Evolutionary conservation across 2,888 invertebrate genomes (phyloP), one percentile per base, ranked within the genome.

Genomic region (Drosophila borborema): DNA sequence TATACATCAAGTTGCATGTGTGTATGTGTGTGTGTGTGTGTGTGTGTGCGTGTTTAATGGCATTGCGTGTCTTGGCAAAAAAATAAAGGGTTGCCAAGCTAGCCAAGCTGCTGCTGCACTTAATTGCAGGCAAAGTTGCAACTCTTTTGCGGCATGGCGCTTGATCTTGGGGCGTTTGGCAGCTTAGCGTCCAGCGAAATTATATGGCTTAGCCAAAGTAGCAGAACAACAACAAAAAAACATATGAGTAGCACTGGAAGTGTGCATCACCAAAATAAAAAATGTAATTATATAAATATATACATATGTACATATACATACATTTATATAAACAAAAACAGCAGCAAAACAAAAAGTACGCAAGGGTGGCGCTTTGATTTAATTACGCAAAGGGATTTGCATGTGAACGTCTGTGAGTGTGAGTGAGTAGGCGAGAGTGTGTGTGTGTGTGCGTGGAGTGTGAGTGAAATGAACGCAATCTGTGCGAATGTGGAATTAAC

Each of bases 291-390:
- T 28, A 6, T 28, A 28, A 1, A 28, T 28, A 28, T 1, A 28
- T 28, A 28, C 1, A 28, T 28, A 5, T 28, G 28, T 28, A 4
- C 0, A 4, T 28, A 28, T 28, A 6, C 16, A n/a, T 10, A 38
- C 3, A 4, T 28, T 1, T 28, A 6, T 18, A n/a, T 10, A 38
- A 8, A 28, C 49, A 36, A 20, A 20, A 16, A 14, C 18, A 49
- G 43, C 18, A 8, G 20, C 54, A 36, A 20, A 18, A 14, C n/a
- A 41, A 46, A 23, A 45, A n/a, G 45, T 8, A 36, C 53, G 31
- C 48, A 71, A 74, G 77, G 77, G 79, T 79, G 79, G 77, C 62
- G 79, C 66, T 67, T 77, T 79, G 79, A 77, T 77, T 77, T 77
- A 77, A 77, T 77, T 77, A 77, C 77, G 55, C 75, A 62, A 66